A percentile compares a stretch with the other conserved stretches of the same genome.
Conservation (phyloP, 2,113 vertebrate genomes). For the Melospiza georgiana region DNA sequence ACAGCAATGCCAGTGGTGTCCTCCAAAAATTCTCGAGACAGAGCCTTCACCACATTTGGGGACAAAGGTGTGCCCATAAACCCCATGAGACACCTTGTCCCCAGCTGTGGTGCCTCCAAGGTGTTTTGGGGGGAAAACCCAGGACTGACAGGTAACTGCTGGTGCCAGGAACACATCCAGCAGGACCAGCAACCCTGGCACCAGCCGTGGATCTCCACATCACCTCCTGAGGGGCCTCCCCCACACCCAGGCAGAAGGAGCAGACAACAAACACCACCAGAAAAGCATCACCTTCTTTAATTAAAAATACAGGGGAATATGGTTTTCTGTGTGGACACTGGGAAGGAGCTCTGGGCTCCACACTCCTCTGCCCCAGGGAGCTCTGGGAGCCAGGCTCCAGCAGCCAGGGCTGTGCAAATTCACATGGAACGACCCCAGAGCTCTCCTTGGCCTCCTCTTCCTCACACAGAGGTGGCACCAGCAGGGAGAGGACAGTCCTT, state of each 20-base stretch:
- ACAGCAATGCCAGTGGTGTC: background rate
- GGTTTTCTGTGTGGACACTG: accelerated
- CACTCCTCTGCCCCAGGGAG: accelerated
- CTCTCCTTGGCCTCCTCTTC: background rate
- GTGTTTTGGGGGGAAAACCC: background rate
- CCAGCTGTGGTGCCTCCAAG: background rate
- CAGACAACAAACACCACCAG: accelerated
- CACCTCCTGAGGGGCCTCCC: background rate
- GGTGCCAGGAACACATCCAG: background rate
- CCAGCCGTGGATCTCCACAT: background rate
- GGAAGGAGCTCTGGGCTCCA: accelerated
- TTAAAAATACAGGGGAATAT: background rate
- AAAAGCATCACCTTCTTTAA: background rate
- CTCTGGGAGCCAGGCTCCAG: background rate
- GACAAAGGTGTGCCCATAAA: background rate
- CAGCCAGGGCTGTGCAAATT: background rate
- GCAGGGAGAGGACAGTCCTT: background rate
- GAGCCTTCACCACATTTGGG: background rate
- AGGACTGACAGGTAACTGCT: accelerated
- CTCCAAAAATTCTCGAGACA: background rate
- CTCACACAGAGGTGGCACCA: background rate
- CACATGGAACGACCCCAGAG: accelerated
- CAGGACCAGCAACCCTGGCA: background rate
- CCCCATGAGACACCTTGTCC: background rate
- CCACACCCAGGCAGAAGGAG: background rate